Evolutionary conservation across 2,113 vertebrate genomes (phyloP).

Genomic region (Gallinago media): DNA sequence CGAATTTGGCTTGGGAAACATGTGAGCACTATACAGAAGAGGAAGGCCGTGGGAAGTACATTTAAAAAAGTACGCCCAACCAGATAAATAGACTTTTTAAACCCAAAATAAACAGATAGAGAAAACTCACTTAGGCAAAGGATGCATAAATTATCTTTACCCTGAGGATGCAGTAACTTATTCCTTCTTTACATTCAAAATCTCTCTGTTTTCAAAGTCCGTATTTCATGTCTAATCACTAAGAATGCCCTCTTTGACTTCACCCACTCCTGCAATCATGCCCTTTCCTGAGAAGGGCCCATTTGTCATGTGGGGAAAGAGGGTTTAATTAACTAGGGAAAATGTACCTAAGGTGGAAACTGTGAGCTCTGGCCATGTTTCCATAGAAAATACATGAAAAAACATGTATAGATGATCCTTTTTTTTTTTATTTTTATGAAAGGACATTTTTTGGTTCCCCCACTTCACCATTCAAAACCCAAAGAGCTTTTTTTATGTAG

Average conservation of each 20-base stretch:
- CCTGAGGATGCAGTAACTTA: slow-evolving; percentile 62
- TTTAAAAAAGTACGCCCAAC: slow-evolving; percentile 19
- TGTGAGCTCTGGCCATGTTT: slow-evolving; percentile 72
- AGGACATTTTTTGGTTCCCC: not conserved
- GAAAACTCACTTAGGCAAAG: slow-evolving; percentile 61
- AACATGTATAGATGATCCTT: slow-evolving; percentile 64
- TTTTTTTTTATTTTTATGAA: slow-evolving; percentile 24
- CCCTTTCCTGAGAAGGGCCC: slow-evolving; percentile 70
- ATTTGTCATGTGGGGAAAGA: slow-evolving; percentile 73
- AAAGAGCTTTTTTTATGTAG: slow-evolving; percentile 47
- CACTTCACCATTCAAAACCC: slow-evolving; percentile 41
- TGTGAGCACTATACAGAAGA: not conserved
- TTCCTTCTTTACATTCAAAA: slow-evolving; percentile 41
- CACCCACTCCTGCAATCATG: slow-evolving; percentile 50
- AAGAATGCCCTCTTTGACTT: slow-evolving; percentile 78
- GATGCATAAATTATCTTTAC: slow-evolving; percentile 59
- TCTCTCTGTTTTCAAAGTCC: slow-evolving; percentile 13
- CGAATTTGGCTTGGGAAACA: slow-evolving; percentile 41
- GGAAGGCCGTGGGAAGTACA: slow-evolving; percentile 19
- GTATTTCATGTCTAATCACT: slow-evolving; percentile 67
- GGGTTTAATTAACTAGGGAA: slow-evolving; percentile 80
- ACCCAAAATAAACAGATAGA: slow-evolving; percentile 59
- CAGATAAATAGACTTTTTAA: slow-evolving; percentile 58
- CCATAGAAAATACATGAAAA: slow-evolving; percentile 73
- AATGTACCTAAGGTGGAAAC: slow-evolving; percentile 76